These are phyloP conservation scores for Pseudopipra pipra DNA, from an alignment of 2,113 vertebrate genomes.

Conservation along the genomic window DNA sequence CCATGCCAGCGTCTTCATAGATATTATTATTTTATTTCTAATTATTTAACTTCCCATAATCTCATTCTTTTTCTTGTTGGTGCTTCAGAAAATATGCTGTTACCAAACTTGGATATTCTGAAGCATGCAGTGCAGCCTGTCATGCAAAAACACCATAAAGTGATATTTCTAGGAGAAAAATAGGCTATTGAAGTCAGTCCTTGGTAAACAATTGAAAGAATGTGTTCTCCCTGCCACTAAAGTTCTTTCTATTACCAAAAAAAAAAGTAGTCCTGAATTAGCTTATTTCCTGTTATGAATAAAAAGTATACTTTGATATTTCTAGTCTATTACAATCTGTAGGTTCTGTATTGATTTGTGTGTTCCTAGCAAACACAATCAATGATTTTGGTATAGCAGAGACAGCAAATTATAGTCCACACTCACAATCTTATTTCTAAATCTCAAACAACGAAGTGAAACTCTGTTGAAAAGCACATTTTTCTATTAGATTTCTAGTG, in stretches of 20 bases:
- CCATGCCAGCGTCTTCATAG: not conserved
- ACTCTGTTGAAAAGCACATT: not conserved
- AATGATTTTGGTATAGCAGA: not conserved
- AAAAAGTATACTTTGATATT: not conserved
- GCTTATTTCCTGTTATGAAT: not conserved
- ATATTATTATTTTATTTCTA: not conserved
- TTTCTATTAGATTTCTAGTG: constrained; percentile 26
- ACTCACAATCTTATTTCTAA: not conserved
- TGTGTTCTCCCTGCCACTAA: not conserved
- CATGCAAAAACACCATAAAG: not conserved
- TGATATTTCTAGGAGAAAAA: not conserved
- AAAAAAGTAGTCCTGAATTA: not conserved
- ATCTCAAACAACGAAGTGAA: not conserved
- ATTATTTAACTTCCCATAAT: not conserved
- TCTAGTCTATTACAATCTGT: not conserved
- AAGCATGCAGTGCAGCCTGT: not conserved
- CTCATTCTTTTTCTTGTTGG: not conserved
- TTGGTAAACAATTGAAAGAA: not conserved
- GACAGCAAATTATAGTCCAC: not conserved
- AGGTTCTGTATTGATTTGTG: not conserved
- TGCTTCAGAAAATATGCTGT: not conserved
- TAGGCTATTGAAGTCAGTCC: not conserved
- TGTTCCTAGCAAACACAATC: not conserved
- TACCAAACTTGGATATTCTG: not conserved
- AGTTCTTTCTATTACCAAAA: not conserved